Evolutionary conservation across 2,888 invertebrate species (phyloP).

Genomic region (Thysanoteuthis rhombus): DNA sequence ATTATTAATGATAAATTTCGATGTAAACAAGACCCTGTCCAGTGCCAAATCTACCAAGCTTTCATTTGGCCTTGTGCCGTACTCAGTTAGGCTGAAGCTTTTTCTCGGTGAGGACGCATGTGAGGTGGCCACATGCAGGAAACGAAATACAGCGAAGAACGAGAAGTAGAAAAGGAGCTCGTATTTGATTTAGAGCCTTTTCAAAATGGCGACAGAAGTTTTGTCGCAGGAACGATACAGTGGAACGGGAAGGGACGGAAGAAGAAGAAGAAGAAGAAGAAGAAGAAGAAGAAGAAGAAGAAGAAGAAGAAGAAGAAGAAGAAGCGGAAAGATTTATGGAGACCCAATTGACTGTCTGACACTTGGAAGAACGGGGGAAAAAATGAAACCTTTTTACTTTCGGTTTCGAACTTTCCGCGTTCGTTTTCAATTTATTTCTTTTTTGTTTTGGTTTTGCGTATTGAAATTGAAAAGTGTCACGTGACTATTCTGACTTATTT

Average conservation of each 20-base stretch:
- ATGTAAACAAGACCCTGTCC: too few species aligned
- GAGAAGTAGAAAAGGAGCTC: neutral
- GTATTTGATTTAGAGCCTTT: neutral
- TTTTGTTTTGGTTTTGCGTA: neutral
- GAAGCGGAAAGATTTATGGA: neutral
- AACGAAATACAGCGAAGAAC: too few species aligned
- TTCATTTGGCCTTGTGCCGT: too few species aligned
- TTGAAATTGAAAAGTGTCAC: neutral
- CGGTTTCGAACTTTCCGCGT: neutral
- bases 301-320: neutral
- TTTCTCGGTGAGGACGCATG: neutral
- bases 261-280: neutral
- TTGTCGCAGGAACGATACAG: neutral
- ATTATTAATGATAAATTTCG: too few species aligned
- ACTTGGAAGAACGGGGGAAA: neutral
- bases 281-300: neutral
- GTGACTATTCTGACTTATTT: neutral
- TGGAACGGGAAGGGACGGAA: neutral
- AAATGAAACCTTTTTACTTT: neutral
- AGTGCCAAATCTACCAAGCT: too few species aligned
- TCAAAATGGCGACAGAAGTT: neutral
- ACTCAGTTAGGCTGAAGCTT: too few species aligned
- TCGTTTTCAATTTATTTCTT: neutral
- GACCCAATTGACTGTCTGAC: conserved; percentile 12
- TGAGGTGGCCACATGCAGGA: neutral